Conservation (phyloP, 1,140 invertebrate species). For the Solenopsis invicta region DNA sequence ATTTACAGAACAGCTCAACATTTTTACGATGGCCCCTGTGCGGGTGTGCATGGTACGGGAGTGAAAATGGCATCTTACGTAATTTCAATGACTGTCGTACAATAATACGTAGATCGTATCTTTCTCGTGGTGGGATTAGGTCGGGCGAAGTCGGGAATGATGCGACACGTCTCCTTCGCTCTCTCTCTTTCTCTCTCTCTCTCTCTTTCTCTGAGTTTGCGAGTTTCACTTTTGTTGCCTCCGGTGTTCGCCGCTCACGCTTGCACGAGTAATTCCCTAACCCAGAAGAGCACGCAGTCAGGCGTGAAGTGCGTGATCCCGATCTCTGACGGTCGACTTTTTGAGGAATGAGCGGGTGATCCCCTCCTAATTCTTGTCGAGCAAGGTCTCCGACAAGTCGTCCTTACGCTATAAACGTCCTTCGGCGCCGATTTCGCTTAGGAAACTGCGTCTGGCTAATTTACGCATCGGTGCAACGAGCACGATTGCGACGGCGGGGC, state of each 20-base stretch:
- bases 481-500: slow-evolving; percentile 12
- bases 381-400: background rate
- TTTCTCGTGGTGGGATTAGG: slow-evolving; percentile 61
- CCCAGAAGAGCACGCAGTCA: slow-evolving; percentile 34
- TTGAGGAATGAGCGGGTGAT: background rate
- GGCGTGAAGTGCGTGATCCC: slow-evolving; percentile 19
- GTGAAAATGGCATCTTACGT: slow-evolving; percentile 59
- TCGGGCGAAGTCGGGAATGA: slow-evolving; percentile 55
- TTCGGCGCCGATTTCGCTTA: background rate
- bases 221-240: slow-evolving; percentile 72
- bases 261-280: slow-evolving; percentile 41
- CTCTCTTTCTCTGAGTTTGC: background rate
- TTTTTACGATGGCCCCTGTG: background rate
- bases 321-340: slow-evolving; percentile 36
- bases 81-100: slow-evolving; percentile 54
- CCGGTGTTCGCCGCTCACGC: slow-evolving; percentile 5
- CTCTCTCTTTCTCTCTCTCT: slow-evolving; percentile 9
- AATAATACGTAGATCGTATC: slow-evolving; percentile 66
- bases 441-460: slow-evolving; percentile 37
- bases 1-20: slow-evolving; percentile 18
- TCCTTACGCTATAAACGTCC: slow-evolving; percentile 11
- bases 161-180: background rate
- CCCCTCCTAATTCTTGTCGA: background rate
- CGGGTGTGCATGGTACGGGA: background rate
- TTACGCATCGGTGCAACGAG: slow-evolving; percentile 47